A percentile compares a stretch with the other conserved stretches of the same genome.
phyloP scores from a whole-genome alignment of 2,113 vertebrate genomes.

The Myotis brandtii region DNA sequence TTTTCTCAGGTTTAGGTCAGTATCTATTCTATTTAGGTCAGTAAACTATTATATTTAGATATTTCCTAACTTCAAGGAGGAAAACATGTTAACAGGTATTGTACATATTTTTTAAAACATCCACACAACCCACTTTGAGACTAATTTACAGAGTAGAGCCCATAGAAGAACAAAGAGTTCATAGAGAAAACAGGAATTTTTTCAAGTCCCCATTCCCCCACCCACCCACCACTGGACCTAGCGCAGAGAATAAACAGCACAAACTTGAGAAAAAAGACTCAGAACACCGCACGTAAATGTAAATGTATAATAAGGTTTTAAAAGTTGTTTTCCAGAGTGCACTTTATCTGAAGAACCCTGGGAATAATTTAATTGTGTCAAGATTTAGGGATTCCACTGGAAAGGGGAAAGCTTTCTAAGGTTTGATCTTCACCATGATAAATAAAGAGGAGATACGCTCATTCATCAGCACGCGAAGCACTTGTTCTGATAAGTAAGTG shows the following conservation, averaged over 20 bases:
- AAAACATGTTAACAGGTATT: constrained; percentile 25
- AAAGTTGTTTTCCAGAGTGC: constrained; percentile 26
- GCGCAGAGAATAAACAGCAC: background rate
- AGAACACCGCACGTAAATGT: background rate
- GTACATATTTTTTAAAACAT: background rate
- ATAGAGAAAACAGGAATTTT: constrained; percentile 16
- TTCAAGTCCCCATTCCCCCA: background rate
- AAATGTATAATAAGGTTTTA: background rate
- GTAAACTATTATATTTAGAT: background rate
- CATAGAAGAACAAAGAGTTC: background rate
- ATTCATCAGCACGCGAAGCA: constrained; percentile 56
- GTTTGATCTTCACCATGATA: background rate
- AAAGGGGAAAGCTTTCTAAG: constrained; percentile 24
- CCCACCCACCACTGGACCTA: background rate
- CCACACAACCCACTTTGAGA: background rate
- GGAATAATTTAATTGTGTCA: constrained; percentile 41
- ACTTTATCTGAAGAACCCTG: constrained; percentile 56
- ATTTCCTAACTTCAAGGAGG: constrained; percentile 15
- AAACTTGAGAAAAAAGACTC: background rate
- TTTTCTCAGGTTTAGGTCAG: background rate
- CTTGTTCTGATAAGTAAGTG: constrained; percentile 33
- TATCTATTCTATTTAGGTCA: background rate
- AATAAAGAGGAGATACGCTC: background rate
- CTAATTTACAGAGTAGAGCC: background rate
- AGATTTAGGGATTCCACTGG: constrained; percentile 37